Evolutionary conservation across 2,113 vertebrate genomes (phyloP), one percentile per base, ranked within the genome.

Genomic region (Cnemophilus loriae): DNA sequence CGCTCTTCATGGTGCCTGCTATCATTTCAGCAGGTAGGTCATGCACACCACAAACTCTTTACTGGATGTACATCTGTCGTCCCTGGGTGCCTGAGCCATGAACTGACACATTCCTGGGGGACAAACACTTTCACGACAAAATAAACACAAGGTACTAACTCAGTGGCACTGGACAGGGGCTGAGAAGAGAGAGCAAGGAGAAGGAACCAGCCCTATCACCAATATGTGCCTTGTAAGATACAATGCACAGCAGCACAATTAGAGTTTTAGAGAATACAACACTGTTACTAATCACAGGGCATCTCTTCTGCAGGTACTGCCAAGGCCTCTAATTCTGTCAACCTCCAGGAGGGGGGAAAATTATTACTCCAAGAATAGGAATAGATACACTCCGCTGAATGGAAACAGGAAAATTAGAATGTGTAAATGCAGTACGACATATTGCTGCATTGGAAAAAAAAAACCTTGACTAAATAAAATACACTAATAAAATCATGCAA

Each of bases 1-100:
- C 21, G n/a, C 68, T 88, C 19, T 84, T 47, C 42, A 52, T 35
- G 52, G 28, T 75, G 39, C 7, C 11, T 19, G 33, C n/a, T 59
- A 57, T 76, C 84, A 87, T 71, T 84, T 64, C 82, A 92, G 77
- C 64, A 92, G 75, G 75, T 90, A 78, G 67, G 79, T 64, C 75
- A 77, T 7, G 44, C 52, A 86, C 41, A 86, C 60, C 18, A 15
- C 28, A 59, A 75, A 74, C 59, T 84, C 86, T 84, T 46, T 35
- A 61, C 30, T 61, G 63, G 63, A 42, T 47, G 16, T 65, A 35
- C n/a, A 47, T 71, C 84, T 57, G 47, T 41, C 49, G 56, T 82
- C 57, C 37, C 61, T 41, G 56, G 50, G 61, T n/a, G n/a, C 37
- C 76, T 28, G 39, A 82, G 56, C 70, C 63, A 76, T 46, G 47